Evolutionary conservation across 2,888 invertebrate genomes (phyloP).

Genomic region (Alloscopus bannaensis): DNA sequence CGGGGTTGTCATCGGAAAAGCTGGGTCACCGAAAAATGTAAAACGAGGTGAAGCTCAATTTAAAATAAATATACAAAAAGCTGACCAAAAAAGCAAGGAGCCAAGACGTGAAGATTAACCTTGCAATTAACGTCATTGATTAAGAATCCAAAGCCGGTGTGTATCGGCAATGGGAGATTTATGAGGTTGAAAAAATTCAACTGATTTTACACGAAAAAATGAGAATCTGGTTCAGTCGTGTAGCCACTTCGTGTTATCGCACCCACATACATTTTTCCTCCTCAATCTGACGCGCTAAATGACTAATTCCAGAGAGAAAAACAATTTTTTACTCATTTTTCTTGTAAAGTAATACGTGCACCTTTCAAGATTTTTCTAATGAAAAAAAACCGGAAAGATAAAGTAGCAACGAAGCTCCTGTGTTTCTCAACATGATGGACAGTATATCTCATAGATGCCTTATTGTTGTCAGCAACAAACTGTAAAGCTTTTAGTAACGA

Average conservation of each 20-base stretch:
- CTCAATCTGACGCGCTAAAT: conserved; percentile 44
- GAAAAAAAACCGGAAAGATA: conserved; percentile 58
- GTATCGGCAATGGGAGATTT: conserved; percentile 44
- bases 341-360: too few species aligned
- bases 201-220: conserved; percentile 1
- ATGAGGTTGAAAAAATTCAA: conserved; percentile 23
- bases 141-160: neutral
- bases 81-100: conserved; percentile 34
- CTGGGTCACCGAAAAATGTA: too few species aligned
- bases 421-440: conserved; percentile 39
- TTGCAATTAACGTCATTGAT: conserved; percentile 50
- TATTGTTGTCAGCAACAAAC: neutral
- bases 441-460: neutral
- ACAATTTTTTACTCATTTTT: too few species aligned
- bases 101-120: conserved; percentile 15
- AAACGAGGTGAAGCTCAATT: too few species aligned
- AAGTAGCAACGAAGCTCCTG: conserved; percentile 31
- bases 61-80: conserved; percentile 4
- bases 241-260: conserved; percentile 5
- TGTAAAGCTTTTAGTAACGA: conserved; percentile 13
- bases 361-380: too few species aligned
- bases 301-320: conserved; percentile 25
- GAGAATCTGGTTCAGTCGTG: conserved; percentile 41
- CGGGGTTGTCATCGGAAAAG: conserved; percentile 8
- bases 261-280: conserved; percentile 12